phyloP scores from a whole-genome alignment of 1,140 invertebrate genomes.

The Lethocerus indicus region DNA sequence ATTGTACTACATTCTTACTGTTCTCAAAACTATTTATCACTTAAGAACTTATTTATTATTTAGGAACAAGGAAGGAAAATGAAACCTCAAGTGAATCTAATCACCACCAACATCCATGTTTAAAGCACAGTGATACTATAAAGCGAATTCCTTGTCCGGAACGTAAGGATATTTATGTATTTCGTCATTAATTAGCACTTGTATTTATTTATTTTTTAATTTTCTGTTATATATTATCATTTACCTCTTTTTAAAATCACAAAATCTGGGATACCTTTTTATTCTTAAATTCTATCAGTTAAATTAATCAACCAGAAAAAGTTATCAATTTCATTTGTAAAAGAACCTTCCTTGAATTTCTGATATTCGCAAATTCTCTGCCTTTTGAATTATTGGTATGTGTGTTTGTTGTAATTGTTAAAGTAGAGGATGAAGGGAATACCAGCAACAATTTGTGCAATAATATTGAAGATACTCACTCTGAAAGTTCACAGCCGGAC shows the following conservation, averaged over 20 bases:
- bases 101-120: constrained; percentile 24
- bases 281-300: too few relatives aligned
- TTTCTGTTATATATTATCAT: neutral
- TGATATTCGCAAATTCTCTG: too few relatives aligned
- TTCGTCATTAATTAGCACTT: neutral
- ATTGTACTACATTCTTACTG: too few relatives aligned
- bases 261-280: too few relatives aligned
- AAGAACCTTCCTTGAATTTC: too few relatives aligned
- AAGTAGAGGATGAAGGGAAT: constrained; percentile 29
- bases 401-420: too few relatives aligned
- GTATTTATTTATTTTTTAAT: neutral
- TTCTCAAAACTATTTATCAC: too few relatives aligned
- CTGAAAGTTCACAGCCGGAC: constrained; percentile 31
- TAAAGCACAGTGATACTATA: constrained; percentile 30
- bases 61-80: constrained; percentile 12
- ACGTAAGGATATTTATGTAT: constrained; percentile 25
- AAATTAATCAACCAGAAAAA: too few relatives aligned
- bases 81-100: constrained; percentile 1
- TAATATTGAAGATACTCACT: constrained; percentile 36
- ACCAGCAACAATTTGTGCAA: too few relatives aligned
- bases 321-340: too few relatives aligned
- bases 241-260: neutral
- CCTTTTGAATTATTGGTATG: too few relatives aligned
- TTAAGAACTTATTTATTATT: too few relatives aligned
- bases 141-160: constrained; percentile 29